Percentiles rank a stretch among this genome's conserved stretches.
Evolutionary conservation across 2,888 invertebrate species (phyloP).

Genomic region (Ditylenchus weischeri): DNA sequence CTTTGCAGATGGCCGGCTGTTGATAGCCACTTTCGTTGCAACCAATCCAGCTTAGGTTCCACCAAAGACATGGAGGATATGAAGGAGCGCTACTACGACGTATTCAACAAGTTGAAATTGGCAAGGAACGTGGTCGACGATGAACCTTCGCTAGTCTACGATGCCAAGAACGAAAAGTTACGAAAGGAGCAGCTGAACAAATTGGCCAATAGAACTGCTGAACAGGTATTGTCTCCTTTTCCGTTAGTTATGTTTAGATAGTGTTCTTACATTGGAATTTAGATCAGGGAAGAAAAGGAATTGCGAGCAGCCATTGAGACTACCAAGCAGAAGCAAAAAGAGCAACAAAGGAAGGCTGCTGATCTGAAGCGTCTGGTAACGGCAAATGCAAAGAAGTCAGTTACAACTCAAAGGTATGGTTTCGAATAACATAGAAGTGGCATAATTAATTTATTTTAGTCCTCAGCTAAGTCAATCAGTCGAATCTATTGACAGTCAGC

Average conservation of each 20-base stretch:
- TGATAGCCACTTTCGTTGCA: too few relatives aligned
- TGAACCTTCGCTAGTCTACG: slow-evolving; percentile 79
- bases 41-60: too few relatives aligned
- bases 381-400: slow-evolving; percentile 67
- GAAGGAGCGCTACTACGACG: slow-evolving; percentile 73
- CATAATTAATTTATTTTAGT: too few relatives aligned
- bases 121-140: slow-evolving; percentile 64
- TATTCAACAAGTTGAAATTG: slow-evolving; percentile 25
- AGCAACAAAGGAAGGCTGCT: slow-evolving; percentile 93
- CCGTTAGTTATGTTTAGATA: too few relatives aligned
- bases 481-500: too few relatives aligned
- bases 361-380: slow-evolving; percentile 93
- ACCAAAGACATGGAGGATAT: slow-evolving; percentile 75
- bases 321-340: slow-evolving; percentile 94
- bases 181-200: slow-evolving; percentile 87
- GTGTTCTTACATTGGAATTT: slow-evolving; percentile 25
- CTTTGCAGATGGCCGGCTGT: too few relatives aligned
- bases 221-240: too few relatives aligned
- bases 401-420: slow-evolving; percentile 19
- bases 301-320: slow-evolving; percentile 74
- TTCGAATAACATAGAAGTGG: too few relatives aligned
- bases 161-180: slow-evolving; percentile 87
- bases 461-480: too few relatives aligned
- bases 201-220: slow-evolving; percentile 84
- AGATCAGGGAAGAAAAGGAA: slow-evolving; percentile 91